Base-by-base conservation (phyloP, 2,113 vertebrate genomes). In the Epinephelus moara region DNA sequence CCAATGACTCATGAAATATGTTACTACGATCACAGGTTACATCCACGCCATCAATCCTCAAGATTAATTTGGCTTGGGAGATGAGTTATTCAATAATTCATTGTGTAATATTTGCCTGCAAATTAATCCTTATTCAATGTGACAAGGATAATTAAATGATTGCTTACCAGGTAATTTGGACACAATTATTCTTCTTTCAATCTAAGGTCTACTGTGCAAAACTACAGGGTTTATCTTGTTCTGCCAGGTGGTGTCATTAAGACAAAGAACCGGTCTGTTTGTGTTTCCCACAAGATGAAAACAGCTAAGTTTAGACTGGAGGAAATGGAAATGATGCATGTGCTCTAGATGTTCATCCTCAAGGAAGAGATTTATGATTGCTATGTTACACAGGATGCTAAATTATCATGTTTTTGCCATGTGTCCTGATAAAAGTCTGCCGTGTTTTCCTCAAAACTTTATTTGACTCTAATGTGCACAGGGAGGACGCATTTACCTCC, bases 1-100 rank as follows among this genome's bases (percentile, higher is more conserved):
- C 77, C 86, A 79, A 68, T 66, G 86, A 86, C 81, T 87, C 78
- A 80, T 91, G 80, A 89, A 92, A 90, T 87, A 82, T 78, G 84
- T 83, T 85, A 30, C 84, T 82, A 82, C 47, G 27, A 92, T 92
- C 84, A 81, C 86, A 89, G 89, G 92, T 92, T 90, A 90, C 84
- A 86, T 89, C 85, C 90, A 88, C 91, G 87, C 77, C 91, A 94
- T 95, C 90, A 91, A 91, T 95, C 90, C 85, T 89, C 87, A 85
- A 91, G 90, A 93, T 92, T 94, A 89, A 94, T 94, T 90, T 88
- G 91, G 83, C 89, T 88, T 72, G 81, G 90, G 88, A 91, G 90
- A 92, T 89, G 89, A 90, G 84, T 91, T 95, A 88, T 86, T 95
- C 80, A 94, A 94, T 95, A 93, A 95, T 95, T 94, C 86, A 94